These are phyloP conservation scores for Spheniscus humboldti DNA, from an alignment of 2,797 vertebrate genomes.

Conservation along the genomic window DNA sequence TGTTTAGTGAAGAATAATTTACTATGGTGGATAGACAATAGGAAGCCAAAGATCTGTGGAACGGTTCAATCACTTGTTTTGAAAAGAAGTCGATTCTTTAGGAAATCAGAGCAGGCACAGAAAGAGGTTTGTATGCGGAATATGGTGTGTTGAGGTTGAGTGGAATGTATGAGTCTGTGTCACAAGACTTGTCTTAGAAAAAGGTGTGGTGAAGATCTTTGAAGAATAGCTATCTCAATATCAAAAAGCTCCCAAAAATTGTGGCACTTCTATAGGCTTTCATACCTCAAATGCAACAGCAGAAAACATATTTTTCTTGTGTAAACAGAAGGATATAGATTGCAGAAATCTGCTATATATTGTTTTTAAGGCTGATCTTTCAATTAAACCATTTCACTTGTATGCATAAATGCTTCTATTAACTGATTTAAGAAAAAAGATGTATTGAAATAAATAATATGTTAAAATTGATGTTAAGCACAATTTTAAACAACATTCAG, in stretches of 20 bases:
- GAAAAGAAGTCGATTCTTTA: rapidly evolving
- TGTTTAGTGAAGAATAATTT: neutral
- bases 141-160: neutral
- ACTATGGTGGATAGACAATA: neutral
- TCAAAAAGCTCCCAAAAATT: neutral
- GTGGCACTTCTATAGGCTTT: neutral
- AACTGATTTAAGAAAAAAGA: neutral
- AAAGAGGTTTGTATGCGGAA: neutral
- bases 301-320: neutral
- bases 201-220: neutral
- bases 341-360: neutral
- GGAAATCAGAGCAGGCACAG: neutral
- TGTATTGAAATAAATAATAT: neutral
- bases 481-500: neutral
- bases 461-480: neutral
- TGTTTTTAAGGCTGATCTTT: neutral
- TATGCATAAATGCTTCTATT: neutral
- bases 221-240: neutral
- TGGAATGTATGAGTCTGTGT: neutral
- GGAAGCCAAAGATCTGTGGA: neutral
- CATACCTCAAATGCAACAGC: neutral
- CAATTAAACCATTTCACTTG: neutral
- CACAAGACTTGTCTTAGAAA: neutral
- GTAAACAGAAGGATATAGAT: neutral
- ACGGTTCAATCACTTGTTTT: neutral